Conservation (phyloP, 2,888 invertebrate genomes). For the Pterostichus madidus region DNA sequence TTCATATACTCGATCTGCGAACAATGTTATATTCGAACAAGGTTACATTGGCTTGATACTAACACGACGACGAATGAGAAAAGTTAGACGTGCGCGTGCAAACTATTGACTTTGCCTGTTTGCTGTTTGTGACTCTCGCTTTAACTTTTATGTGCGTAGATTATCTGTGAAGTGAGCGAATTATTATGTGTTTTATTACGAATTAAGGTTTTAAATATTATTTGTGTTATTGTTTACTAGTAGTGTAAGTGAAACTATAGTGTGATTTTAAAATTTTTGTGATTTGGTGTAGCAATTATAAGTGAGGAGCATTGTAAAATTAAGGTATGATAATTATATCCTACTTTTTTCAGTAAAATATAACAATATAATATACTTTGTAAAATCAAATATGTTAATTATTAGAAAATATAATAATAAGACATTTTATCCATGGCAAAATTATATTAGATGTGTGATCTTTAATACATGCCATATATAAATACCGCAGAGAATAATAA, state of each 20-base stretch:
- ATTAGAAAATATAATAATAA: too few species aligned
- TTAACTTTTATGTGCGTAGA: conserved; percentile 6
- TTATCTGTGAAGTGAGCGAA: conserved; percentile 10
- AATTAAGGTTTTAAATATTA: not conserved
- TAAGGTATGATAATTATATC: too few species aligned
- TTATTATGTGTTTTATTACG: not conserved
- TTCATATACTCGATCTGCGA: conserved; percentile 61
- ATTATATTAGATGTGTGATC: too few species aligned
- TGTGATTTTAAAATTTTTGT: too few species aligned
- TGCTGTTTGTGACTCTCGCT: not conserved
- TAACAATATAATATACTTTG: too few species aligned
- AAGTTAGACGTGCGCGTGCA: conserved; percentile 37
- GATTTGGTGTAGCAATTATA: too few species aligned
- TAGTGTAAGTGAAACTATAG: not conserved
- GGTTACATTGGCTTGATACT: conserved; percentile 53
- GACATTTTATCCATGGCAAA: too few species aligned
- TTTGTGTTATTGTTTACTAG: not conserved
- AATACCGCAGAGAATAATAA: too few species aligned
- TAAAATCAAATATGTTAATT: too few species aligned
- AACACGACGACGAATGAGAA: conserved; percentile 32
- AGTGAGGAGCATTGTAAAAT: too few species aligned
- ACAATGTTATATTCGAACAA: conserved; percentile 57
- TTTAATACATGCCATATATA: too few species aligned
- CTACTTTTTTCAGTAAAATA: too few species aligned
- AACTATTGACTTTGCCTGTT: not conserved